Conservation (phyloP, 2,888 invertebrate genomes). For the Myopa testacea region DNA sequence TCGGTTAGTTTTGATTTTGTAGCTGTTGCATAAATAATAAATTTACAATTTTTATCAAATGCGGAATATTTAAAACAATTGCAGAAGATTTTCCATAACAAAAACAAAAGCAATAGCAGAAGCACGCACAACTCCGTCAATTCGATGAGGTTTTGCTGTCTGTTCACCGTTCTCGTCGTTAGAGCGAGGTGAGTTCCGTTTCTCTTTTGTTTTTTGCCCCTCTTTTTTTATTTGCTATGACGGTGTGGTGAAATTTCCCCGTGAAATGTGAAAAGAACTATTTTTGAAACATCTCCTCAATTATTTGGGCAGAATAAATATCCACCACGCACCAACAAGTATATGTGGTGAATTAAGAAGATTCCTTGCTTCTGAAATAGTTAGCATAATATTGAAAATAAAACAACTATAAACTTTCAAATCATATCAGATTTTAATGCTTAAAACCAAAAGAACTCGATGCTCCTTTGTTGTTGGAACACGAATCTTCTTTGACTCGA, state of each 20-base stretch:
- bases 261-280: neutral
- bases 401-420: too few relatives aligned
- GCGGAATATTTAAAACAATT: constrained; percentile 2
- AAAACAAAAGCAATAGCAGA: constrained; percentile 1
- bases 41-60: constrained; percentile 36
- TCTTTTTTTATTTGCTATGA: neutral
- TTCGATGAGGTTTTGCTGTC: constrained; percentile 11
- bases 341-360: too few relatives aligned
- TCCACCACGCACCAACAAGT: too few relatives aligned
- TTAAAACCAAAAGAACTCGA: too few relatives aligned
- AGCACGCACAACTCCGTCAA: constrained; percentile 5
- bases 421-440: too few relatives aligned
- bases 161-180: neutral
- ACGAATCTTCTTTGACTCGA: too few relatives aligned
- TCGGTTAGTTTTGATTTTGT: constrained; percentile 38
- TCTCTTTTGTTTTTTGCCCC: neutral
- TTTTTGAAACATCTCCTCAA: neutral
- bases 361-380: too few relatives aligned
- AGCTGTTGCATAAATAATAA: constrained; percentile 50
- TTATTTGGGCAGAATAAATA: too few relatives aligned
- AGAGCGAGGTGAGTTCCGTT: constrained; percentile 26
- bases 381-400: too few relatives aligned
- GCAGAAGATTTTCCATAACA: neutral
- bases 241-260: neutral
- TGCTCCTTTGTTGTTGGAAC: too few relatives aligned